A percentile compares a stretch with the other conserved stretches of the same genome.
phyloP scores from a whole-genome alignment of 1,140 invertebrate species.

The Drosophila lowei region DNA sequence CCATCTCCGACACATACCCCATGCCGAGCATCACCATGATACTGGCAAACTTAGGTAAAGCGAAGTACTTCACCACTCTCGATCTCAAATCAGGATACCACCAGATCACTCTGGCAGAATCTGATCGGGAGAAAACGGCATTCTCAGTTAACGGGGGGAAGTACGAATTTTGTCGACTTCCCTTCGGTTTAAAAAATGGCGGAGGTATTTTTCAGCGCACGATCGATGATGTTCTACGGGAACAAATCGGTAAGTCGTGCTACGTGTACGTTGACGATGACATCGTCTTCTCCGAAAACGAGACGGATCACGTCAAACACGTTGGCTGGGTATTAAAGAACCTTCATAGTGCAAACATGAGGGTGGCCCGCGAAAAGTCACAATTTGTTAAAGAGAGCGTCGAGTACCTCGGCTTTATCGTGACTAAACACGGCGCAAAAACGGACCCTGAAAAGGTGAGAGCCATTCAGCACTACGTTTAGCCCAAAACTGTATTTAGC shows the following conservation, averaged over 20 bases:
- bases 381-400: too few relatives aligned
- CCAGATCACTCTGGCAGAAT: constrained; percentile 31
- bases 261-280: too few relatives aligned
- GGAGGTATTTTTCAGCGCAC: constrained; percentile 9
- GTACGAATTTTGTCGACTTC: constrained; percentile 59
- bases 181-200: constrained; percentile 82
- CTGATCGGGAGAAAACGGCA: neutral
- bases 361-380: too few relatives aligned
- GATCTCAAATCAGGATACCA: constrained; percentile 82
- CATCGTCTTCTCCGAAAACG: too few relatives aligned
- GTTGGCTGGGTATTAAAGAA: constrained; percentile 1
- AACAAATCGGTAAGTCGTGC: too few relatives aligned
- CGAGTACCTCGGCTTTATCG: too few relatives aligned
- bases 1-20: constrained; percentile 83
- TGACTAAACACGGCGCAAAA: too few relatives aligned
- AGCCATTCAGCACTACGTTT: neutral
- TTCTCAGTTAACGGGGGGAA: constrained; percentile 36
- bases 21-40: constrained; percentile 83
- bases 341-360: neutral
- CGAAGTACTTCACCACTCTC: constrained; percentile 32
- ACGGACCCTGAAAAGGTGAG: too few relatives aligned
- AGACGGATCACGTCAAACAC: too few relatives aligned
- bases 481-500: too few relatives aligned
- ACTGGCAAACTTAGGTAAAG: constrained; percentile 29
- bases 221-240: too few relatives aligned